Conservation (phyloP, 1,140 invertebrate species). For the Drosophila biarmipes region DNA sequence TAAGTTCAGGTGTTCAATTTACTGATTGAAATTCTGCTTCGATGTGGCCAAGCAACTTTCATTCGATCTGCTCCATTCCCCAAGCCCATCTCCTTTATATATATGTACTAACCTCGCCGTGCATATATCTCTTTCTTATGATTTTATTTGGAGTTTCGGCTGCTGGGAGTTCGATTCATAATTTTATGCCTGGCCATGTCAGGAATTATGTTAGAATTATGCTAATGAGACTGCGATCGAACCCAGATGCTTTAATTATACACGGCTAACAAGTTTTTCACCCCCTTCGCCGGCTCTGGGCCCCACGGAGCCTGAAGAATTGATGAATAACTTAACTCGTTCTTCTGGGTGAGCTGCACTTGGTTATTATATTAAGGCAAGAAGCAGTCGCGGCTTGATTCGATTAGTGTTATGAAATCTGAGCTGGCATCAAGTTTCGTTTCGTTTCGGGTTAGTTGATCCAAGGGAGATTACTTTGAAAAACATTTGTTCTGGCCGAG, state of each 20-base stretch:
- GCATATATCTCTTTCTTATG: conserved; percentile 27
- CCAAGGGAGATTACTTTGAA: neutral
- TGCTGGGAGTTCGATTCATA: conserved; percentile 67
- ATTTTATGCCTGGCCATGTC: conserved; percentile 72
- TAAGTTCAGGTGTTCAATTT: conserved; percentile 82
- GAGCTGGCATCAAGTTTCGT: conserved; percentile 7
- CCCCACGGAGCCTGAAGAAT: conserved; percentile 29
- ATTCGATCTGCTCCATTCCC: conserved; percentile 37
- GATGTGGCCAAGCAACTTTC: conserved; percentile 76
- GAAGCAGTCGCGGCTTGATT: conserved; percentile 18
- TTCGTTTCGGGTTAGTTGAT: conserved; percentile 5
- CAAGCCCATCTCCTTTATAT: conserved; percentile 13
- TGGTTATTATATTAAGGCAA: conserved; percentile 18
- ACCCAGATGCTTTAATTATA: conserved; percentile 66
- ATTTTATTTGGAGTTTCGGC: conserved; percentile 47
- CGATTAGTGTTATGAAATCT: conserved; percentile 49
- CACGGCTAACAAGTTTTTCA: conserved; percentile 62
- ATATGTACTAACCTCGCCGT: too few species aligned
- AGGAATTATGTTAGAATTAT: conserved; percentile 78
- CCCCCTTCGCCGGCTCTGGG: conserved; percentile 1
- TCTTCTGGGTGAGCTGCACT: conserved; percentile 30
- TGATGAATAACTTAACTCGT: conserved; percentile 52
- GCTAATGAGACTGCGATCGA: conserved; percentile 68
- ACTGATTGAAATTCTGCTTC: conserved; percentile 79
- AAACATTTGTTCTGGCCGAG: neutral